These are phyloP conservation scores for Onchidella celtica DNA, from an alignment of 2,888 invertebrate species.

Conservation along the genomic window DNA sequence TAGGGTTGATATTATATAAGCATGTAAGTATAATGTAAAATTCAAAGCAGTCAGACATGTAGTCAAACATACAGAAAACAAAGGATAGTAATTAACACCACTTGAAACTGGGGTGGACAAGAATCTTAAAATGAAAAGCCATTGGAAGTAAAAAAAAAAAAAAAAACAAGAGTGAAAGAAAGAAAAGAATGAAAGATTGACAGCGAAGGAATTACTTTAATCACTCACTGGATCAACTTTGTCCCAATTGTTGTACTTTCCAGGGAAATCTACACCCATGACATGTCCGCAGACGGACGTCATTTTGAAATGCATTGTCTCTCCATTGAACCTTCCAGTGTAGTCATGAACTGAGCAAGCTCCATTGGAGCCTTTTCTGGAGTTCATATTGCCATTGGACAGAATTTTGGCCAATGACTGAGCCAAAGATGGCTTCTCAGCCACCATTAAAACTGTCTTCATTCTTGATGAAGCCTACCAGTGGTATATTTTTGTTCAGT, in stretches of 20 bases:
- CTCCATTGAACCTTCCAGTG: constrained; percentile 81
- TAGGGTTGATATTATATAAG: too few species aligned
- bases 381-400: constrained; percentile 89
- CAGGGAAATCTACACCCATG: constrained; percentile 93
- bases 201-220: too few species aligned
- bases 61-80: too few species aligned
- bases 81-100: neutral
- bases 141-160: neutral
- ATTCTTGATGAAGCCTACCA: constrained; percentile 56
- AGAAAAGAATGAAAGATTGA: too few species aligned
- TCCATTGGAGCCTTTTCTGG: constrained; percentile 92
- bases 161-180: too few species aligned
- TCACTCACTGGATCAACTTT: constrained; percentile 93
- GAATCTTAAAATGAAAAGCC: neutral
- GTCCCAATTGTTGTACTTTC: constrained; percentile 99
- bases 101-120: neutral
- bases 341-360: constrained; percentile 97
- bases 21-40: too few species aligned
- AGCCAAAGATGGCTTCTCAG: constrained; percentile 99
- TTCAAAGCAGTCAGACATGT: too few species aligned
- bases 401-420: constrained; percentile 95
- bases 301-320: constrained; percentile 86
- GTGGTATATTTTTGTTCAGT: too few species aligned
- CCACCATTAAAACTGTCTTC: constrained; percentile 91
- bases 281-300: constrained; percentile 99